Conservation (phyloP, 2,113 vertebrate species). For the Myiozetetes cayanensis region DNA sequence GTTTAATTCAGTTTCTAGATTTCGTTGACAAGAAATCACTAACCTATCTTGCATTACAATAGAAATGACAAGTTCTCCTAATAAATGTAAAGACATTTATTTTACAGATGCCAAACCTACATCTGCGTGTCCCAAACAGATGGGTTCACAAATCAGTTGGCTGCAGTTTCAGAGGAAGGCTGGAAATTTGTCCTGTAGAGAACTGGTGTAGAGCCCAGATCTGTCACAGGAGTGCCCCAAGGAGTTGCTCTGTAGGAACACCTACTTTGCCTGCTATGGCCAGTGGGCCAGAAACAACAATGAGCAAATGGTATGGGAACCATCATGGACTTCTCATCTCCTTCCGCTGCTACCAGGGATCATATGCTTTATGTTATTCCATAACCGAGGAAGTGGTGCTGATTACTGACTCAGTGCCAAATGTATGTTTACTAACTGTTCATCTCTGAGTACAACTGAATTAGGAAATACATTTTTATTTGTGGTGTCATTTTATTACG, state of each 20-base stretch:
- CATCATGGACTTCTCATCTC: neutral
- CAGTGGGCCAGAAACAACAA: neutral
- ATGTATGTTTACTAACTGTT: neutral
- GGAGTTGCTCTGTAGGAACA: neutral
- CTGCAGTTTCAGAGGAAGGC: neutral
- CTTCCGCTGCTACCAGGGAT: neutral
- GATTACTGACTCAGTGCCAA: neutral
- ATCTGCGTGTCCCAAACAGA: neutral
- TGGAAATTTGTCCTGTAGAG: neutral
- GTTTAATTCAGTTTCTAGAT: neutral
- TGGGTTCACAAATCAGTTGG: conserved; percentile 30
- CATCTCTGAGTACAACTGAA: neutral
- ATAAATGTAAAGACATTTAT: neutral
- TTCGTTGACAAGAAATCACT: neutral
- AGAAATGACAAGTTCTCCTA: neutral
- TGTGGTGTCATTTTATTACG: conserved; percentile 29
- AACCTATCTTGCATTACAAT: neutral
- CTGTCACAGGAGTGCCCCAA: neutral
- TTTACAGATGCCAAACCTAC: neutral
- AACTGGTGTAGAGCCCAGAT: neutral
- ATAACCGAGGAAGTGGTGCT: neutral
- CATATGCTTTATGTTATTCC: neutral
- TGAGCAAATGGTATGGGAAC: neutral
- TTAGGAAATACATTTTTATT: conserved; percentile 38
- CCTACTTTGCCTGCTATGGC: neutral